These are phyloP conservation scores for Coregonus sp. DNA, from an alignment of 2,797 vertebrate species.

Conservation along the genomic window DNA sequence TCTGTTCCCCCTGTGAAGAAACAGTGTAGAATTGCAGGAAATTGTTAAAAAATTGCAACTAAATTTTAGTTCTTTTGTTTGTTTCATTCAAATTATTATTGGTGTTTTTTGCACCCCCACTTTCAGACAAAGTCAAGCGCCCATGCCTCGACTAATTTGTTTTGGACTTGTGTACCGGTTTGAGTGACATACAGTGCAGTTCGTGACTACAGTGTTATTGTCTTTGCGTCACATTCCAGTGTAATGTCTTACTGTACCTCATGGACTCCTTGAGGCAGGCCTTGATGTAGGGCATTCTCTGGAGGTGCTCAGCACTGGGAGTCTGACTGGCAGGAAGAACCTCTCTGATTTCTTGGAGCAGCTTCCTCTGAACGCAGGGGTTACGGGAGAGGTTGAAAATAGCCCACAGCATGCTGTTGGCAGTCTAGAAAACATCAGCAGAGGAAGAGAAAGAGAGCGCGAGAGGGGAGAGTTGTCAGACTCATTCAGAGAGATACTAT, in stretches of 20 bases:
- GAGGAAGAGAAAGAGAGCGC: not conserved
- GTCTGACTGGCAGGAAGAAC: conserved; percentile 69
- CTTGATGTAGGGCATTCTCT: conserved; percentile 90
- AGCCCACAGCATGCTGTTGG: conserved; percentile 93
- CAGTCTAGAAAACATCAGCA: conserved; percentile 77
- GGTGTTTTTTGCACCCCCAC: too few relatives aligned
- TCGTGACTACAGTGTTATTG: not conserved
- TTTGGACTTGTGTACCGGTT: not conserved
- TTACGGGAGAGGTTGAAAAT: conserved; percentile 94
- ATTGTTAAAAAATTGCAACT: too few relatives aligned
- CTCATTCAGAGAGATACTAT: conserved; percentile 46
- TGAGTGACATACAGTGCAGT: not conserved
- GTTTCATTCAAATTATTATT: too few relatives aligned
- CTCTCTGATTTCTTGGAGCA: conserved; percentile 84
- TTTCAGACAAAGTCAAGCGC: too few relatives aligned
- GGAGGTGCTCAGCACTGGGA: conserved; percentile 84
- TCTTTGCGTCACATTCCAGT: not conserved
- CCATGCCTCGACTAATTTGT: not conserved
- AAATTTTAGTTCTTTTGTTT: too few relatives aligned
- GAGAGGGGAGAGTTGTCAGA: conserved; percentile 29
- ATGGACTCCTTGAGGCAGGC: conserved; percentile 94
- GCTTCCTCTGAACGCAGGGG: conserved; percentile 80
- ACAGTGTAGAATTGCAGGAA: too few relatives aligned
- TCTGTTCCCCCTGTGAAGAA: too few relatives aligned
- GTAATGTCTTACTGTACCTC: conserved; percentile 78